Evolutionary conservation across 2,888 invertebrate species (phyloP), one percentile per base, ranked within the genome.

Genomic region (Choreutis nemorana): DNA sequence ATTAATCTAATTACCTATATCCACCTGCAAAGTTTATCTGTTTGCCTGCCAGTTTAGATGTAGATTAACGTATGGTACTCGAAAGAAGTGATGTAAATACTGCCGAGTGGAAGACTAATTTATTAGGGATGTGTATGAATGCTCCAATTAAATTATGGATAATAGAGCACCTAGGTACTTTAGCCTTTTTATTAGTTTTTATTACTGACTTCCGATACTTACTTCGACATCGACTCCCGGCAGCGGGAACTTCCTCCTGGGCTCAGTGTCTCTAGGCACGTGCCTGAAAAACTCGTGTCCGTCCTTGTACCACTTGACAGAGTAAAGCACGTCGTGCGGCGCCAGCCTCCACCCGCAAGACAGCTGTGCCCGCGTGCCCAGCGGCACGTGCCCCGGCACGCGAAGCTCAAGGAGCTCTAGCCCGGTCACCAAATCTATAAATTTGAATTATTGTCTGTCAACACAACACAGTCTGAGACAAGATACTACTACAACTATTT

Each of bases 301-400:
- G 59, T 92, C 91, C 61, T 92, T 93, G 80, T 93, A 93, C 93
- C 93, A 94, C 75, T 93, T 93, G 50, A 93, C 92, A 16, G 92
- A 91, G 68, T 93, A 94, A 26, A 93, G 81, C 28, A 86, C 85
- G 62, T 93, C 92, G 3, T 85, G 86, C 45, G 91, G 90, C 2
- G 66, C 67, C 58, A 94, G 81, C 66, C 90, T 87, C 79, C 90
- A 94, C 60, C 87, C 87, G 68, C 93, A 93, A 29, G 89, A 89
- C 44, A 94, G 73, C 32, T 83, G 79, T 21, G 90, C 90, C 45
- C 86, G 85, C 55, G 89, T 86, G 46, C 90, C 88, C 38, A 89
- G 81, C 34, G 91, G 87, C 43, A 90, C 90, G 68, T 92, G 90
- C 40, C 86, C 85, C 10, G 93, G 93, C 54, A 94, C 87, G 44